phyloP scores from a whole-genome alignment of 2,113 vertebrate genomes.

The Antidorcas marsupialis region DNA sequence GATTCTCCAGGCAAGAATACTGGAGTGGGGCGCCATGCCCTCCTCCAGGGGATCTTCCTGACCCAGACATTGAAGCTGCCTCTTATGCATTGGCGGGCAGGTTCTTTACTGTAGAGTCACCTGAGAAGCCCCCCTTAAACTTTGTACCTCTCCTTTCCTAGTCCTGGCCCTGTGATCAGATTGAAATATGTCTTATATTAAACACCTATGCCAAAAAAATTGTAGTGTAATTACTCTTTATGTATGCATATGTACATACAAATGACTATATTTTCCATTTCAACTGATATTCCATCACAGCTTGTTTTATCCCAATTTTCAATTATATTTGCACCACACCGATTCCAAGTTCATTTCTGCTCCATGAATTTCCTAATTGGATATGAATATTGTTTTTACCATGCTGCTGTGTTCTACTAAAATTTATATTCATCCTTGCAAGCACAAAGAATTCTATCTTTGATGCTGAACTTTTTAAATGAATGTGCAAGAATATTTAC shows the following conservation, averaged over 20 bases:
- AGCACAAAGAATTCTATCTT: not conserved
- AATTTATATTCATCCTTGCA: not conserved
- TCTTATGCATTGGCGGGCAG: not conserved
- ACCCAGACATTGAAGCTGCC: not conserved
- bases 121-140: not conserved
- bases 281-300: not conserved
- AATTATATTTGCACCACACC: not conserved
- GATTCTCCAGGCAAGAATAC: not conserved
- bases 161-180: not conserved
- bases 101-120: not conserved
- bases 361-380: conserved; percentile 50
- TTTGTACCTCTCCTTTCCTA: not conserved
- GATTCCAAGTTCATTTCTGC: conserved; percentile 37
- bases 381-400: not conserved
- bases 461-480: not conserved
- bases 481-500: not conserved
- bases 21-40: not conserved
- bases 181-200: not conserved
- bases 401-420: not conserved
- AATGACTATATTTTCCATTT: not conserved
- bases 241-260: not conserved
- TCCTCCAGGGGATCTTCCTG: not conserved
- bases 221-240: not conserved
- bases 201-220: not conserved
- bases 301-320: not conserved